Base-by-base conservation (phyloP, 2,888 invertebrate genomes). In the Xanthia togata region DNA sequence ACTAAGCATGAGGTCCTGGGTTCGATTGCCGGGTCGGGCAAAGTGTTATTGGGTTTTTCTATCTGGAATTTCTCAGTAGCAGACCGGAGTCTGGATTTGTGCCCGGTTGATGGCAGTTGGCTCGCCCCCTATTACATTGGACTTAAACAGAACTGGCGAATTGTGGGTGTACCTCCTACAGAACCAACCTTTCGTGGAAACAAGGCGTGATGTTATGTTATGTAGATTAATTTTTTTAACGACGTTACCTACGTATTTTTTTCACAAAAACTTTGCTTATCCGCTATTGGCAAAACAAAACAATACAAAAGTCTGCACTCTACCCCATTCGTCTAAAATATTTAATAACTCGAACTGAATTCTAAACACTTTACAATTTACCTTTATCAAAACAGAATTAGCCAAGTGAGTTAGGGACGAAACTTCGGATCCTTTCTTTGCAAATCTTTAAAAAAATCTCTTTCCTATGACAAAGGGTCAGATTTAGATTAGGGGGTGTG, bases 391-490 rank as follows among this genome's bases (percentile, higher is more conserved):
- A 87, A 87, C 78, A 76, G 74, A 87, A 84, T 88, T 86, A 84
- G 82, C 70, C 60, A 72, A 84, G 68, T 73, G 82, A 83, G 83
- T 86, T 76, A 78, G 68, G 78, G 77, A 77, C 73, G 70, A 87
- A 88, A 87, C 75, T 82, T 78, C 31, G 31, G 31, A 31, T 31
- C 68, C 76, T 71, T 85, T 75, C 76, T 79, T 80, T 81, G 77
- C 69, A 81, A 90, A 88, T 90, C 88, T 89, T 88, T 86, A 72
- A 76, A 82, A 84, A 83, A 89, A 88, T 87, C 89, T 92, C 93
- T 93, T 93, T 92, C 87, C 87, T 91, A 92, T 91, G 90, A 93
- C 93, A 94, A 95, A 94, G 93, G 94, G 92, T 92, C 93, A 91
- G 89, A 82, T 90, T 89, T 85, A 88, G 89, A 92, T 92, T 89